phyloP scores from a whole-genome alignment of 2,797 vertebrate species.

The Malacoraja senta region DNA sequence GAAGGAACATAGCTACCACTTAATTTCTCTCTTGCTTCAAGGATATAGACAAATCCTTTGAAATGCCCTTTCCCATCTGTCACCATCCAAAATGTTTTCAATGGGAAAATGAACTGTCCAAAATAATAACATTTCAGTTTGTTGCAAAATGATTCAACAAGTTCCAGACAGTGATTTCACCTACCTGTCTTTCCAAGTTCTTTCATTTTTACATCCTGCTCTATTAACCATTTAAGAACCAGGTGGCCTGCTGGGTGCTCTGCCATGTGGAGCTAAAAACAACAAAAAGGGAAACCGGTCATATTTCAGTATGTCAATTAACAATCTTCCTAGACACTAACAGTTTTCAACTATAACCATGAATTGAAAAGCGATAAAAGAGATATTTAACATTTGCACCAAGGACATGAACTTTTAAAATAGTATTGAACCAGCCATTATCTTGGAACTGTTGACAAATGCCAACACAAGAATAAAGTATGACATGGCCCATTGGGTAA shows the following conservation, averaged over 20 bases:
- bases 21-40: background rate
- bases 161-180: background rate
- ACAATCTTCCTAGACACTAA: background rate
- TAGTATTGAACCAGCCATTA: background rate
- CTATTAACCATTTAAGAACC: slow-evolving; percentile 90
- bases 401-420: background rate
- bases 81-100: background rate
- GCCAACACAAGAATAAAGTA: background rate
- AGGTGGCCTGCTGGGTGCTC: slow-evolving; percentile 92
- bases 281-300: background rate
- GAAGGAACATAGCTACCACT: background rate
- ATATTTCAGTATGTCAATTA: background rate
- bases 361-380: background rate
- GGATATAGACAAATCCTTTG: background rate
- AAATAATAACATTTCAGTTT: background rate
- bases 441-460: background rate
- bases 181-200: slow-evolving; percentile 71
- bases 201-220: slow-evolving; percentile 75
- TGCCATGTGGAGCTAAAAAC: slow-evolving; percentile 77
- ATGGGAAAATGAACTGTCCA: background rate
- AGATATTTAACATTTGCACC: background rate
- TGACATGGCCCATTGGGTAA: background rate
- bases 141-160: background rate
- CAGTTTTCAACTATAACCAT: background rate
- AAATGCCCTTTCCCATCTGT: background rate